phyloP scores from a whole-genome alignment of 2,113 vertebrate genomes.

The Gadus chalcogrammus region DNA sequence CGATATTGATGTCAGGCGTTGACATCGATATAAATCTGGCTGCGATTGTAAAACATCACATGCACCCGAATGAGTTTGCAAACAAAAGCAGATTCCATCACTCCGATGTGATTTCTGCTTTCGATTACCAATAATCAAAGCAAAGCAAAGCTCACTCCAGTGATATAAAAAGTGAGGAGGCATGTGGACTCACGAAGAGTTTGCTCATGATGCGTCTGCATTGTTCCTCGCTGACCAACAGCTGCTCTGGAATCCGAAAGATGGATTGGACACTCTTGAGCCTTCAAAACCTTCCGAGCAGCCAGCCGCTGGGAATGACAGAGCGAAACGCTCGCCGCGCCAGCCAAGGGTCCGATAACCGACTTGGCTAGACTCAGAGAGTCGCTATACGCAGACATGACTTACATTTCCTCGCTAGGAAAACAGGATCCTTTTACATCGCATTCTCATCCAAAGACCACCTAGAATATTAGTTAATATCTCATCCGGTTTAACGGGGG shows the following conservation, averaged over 20 bases:
- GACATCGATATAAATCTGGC: too few relatives aligned
- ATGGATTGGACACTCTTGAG: slow-evolving; percentile 20
- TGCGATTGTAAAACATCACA: too few relatives aligned
- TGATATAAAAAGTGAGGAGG: background rate
- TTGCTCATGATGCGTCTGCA: background rate
- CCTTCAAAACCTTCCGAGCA: slow-evolving; percentile 35
- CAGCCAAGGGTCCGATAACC: slow-evolving; percentile 44
- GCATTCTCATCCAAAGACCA: background rate
- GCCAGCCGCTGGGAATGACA: slow-evolving; percentile 42
- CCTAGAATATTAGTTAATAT: too few relatives aligned
- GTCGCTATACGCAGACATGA: slow-evolving; percentile 19
- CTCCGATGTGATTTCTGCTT: too few relatives aligned
- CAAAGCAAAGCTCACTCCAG: background rate
- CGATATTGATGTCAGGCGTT: too few relatives aligned
- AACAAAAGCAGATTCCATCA: too few relatives aligned
- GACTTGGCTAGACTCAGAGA: slow-evolving; percentile 41
- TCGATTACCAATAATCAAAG: too few relatives aligned
- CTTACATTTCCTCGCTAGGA: background rate
- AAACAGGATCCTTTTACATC: background rate
- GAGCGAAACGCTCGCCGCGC: slow-evolving; percentile 37
- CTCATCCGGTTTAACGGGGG: too few relatives aligned
- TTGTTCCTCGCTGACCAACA: slow-evolving; percentile 24
- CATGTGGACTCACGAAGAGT: background rate
- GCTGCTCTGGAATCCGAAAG: slow-evolving; percentile 39
- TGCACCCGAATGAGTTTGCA: too few relatives aligned